These are phyloP conservation scores for Tonatia bakeri DNA, from an alignment of 2,113 vertebrate genomes.

Conservation along the genomic window DNA sequence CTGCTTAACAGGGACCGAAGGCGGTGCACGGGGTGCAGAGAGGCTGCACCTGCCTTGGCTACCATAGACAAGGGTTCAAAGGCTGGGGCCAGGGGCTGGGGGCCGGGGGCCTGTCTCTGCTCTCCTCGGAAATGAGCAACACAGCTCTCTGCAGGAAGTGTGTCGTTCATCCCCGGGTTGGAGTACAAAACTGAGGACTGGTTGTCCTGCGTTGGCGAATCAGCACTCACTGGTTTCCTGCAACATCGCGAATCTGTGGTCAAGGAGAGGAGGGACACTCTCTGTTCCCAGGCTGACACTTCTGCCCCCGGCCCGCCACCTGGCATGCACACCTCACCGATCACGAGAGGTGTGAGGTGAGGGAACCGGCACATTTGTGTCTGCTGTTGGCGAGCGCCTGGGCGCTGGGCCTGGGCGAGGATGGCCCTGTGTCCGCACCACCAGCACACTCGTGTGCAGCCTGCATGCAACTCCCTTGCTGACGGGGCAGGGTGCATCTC, in stretches of 20 bases:
- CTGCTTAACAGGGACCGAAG: no score
- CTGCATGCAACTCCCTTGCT: rapidly evolving
- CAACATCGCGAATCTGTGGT: background rate
- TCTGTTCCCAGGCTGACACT: background rate
- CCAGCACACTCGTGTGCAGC: rapidly evolving
- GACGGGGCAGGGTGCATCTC: rapidly evolving
- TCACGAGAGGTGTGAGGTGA: background rate
- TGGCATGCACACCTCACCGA: background rate
- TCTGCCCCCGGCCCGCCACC: background rate
- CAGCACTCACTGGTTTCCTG: background rate
- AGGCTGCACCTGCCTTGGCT: background rate
- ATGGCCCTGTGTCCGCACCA: rapidly evolving
- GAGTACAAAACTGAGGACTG: background rate
- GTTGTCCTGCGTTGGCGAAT: background rate
- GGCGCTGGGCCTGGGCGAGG: background rate
- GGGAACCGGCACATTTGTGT: background rate
- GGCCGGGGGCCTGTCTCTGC: no score
- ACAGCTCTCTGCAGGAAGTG: rapidly evolving
- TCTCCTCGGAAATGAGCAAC: background rate
- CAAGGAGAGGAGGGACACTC: background rate
- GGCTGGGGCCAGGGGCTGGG: background rate
- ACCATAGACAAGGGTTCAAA: no score
- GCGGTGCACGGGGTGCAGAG: background rate
- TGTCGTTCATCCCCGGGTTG: rapidly evolving
- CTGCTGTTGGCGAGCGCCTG: background rate